Base-by-base conservation (phyloP, 2,797 vertebrate genomes). In the Rhynchonycteris naso region DNA sequence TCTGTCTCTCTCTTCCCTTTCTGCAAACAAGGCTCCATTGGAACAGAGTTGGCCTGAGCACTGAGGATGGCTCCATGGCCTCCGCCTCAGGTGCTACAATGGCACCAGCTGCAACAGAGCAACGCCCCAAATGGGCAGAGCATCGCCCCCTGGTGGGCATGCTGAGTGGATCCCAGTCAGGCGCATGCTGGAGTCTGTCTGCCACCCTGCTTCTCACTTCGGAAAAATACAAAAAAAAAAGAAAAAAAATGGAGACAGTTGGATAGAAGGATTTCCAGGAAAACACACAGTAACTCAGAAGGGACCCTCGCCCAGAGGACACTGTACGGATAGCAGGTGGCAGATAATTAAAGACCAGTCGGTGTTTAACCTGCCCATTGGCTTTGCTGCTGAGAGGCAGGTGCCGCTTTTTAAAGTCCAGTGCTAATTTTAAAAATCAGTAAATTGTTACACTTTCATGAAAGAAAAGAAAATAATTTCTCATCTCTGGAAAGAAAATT, bases 391-490 rank as follows among this genome's bases (percentile, higher is more conserved):
- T 18, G 4, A 28, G 7, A 80, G 5, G 22, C 21, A 21, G n/a
- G 38, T 9, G 1, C 9, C 8, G 26, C 68, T 82, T 80, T 82
- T 86, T 30, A 56, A 85, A 79, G 91, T 71, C 50, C 72, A 80
- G 16, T 5, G 35, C 30, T 5, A 15, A 72, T 88, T 93, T 93
- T 54, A 72, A 90, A 63, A 86, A 90, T 47, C 89, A 93, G 90
- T 88, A 58, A 75, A 28, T 89, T 28, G 21, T 59, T 33, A 47
- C 14, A 50, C 21, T 58, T 30, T 43, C n/a, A 58, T 50, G 13
- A 12, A 75, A 78, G 22, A 82, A 74, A 54, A 19, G 43, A 21
- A 74, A 91, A 52, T 59, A 35, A 88, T 86, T 65, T 88, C 58
- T 85, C 38, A 35, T 38, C 47, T 50, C 8, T 35, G 47, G 90